Evolutionary conservation across 2,888 invertebrate species (phyloP), one percentile per base, ranked within the genome.

Genomic region (Cosmorhoe ocellata): DNA sequence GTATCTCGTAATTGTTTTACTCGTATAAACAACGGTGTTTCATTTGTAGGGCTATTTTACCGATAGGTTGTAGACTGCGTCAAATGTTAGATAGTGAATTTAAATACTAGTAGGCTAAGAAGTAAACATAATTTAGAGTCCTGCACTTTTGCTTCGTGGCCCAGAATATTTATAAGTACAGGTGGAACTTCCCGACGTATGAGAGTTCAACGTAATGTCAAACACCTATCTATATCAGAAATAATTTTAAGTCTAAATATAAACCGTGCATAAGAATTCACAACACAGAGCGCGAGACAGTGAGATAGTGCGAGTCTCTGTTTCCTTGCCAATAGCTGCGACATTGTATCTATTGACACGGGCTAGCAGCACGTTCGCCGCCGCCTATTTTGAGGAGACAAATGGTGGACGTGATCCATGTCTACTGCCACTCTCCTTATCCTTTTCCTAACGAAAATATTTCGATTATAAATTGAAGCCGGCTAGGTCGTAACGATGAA

Each of bases 121-220:
- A n/a, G n/a, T n/a, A n/a, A n/a, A n/a, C n/a, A n/a, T n/a, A n/a
- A n/a, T n/a, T n/a, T n/a, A n/a, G n/a, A n/a, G n/a, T n/a, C n/a
- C n/a, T n/a, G n/a, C n/a, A n/a, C n/a, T n/a, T n/a, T n/a, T n/a
- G 32, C 22, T 37, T 56, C 59, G 61, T 63, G 52, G 67, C 69
- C 64, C 67, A 75, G 73, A 81, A 79, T 83, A 83, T 80, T 83
- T 77, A 74, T 82, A 18, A 2, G 2, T 18, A 83, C 87, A 88
- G 89, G 88, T 88, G 86, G 85, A 87, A 68, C 80, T 81, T 79
- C 82, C 86, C 85, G 80, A 83, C 85, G 86, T 85, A 87, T 88
- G 86, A 87, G 88, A 89, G 89, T 89, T 89, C 89, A 89, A 87
- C 88, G 88, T 89, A 88, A 89, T 89, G 89, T 88, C 89, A 89